Evolutionary conservation across 2,797 vertebrate species (phyloP), one percentile per base, ranked within the genome.

Genomic region (Sebastes aleutianus): DNA sequence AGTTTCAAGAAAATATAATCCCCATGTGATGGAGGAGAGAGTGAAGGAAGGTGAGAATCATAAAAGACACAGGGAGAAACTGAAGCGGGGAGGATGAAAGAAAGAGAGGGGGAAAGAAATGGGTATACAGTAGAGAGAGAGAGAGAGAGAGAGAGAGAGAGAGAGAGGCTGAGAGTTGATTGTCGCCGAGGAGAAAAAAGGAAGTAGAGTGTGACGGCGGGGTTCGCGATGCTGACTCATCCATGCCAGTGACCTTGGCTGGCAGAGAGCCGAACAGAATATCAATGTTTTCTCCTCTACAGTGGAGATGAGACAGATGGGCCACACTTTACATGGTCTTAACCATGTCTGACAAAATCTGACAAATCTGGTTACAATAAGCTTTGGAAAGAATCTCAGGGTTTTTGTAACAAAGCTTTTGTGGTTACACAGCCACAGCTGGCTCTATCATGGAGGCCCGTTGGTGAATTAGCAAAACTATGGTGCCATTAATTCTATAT

Each of bases 211-310:
- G 90, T 86, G 89, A 91, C 72, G 63, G 61, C 36, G 27, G 71
- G 82, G 31, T 78, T 81, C 78, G 79, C 29, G 76, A 50, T 64
- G 90, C 88, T 88, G 89, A 91, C 68, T 93, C 91, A 89, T 92
- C 74, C 87, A 16, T 69, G 82, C 61, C 79, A 6, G 54, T 86
- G 87, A 91, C 90, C 90, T 92, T 86, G 82, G 56, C 85, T 80
- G 80, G 70, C 74, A 67, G 70, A 83, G 69, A 85, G 79, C 20
- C 1, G 59, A 6, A 16, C 78, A 56, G 87, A 87, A 90, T 88
- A 85, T 73, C 80, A 88, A 89, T 85, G 71, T 62, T 53, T 76
- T 9, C 67, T 72, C 26, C 69, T 31, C 29, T n/a, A 18, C 58
- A 57, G 63, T 11, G 63, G 78, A 80, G 70, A 59, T 14, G 32